These are phyloP conservation scores for Hermodice carunculata DNA, from an alignment of 2,888 invertebrate species.

Conservation along the genomic window DNA sequence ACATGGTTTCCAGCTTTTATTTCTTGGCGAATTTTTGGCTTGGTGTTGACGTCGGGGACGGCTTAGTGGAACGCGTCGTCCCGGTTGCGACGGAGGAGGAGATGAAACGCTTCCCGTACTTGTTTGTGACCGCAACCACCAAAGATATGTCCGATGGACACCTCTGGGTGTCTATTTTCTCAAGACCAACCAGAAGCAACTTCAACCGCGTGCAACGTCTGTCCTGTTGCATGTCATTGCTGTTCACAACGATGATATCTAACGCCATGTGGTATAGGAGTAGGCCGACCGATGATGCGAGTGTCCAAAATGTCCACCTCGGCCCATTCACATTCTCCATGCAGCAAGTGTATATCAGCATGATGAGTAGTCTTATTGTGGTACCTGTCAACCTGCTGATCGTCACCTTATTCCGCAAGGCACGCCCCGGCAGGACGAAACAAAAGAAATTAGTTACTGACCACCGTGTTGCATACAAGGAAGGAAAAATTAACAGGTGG, in stretches of 20 bases:
- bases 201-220: slow-evolving; percentile 66
- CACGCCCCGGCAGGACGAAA: slow-evolving; percentile 4
- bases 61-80: slow-evolving; percentile 67
- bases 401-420: slow-evolving; percentile 44
- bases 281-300: background rate
- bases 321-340: slow-evolving; percentile 47
- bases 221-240: slow-evolving; percentile 48
- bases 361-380: slow-evolving; percentile 43
- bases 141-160: slow-evolving; percentile 69
- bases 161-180: slow-evolving; percentile 69
- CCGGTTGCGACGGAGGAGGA: slow-evolving; percentile 65
- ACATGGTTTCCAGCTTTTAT: slow-evolving; percentile 50
- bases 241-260: slow-evolving; percentile 52
- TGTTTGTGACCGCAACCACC: slow-evolving; percentile 64
- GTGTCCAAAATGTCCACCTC: slow-evolving; percentile 36
- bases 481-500: background rate
- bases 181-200: slow-evolving; percentile 46
- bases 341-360: slow-evolving; percentile 46
- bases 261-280: slow-evolving; percentile 51
- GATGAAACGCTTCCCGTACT: slow-evolving; percentile 63
- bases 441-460: background rate
- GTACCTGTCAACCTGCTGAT: slow-evolving; percentile 46
- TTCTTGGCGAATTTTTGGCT: slow-evolving; percentile 68
- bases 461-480: background rate
- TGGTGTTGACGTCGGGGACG: slow-evolving; percentile 67